Conservation (phyloP, 2,888 invertebrate genomes). For the Metacarcinus magister region DNA sequence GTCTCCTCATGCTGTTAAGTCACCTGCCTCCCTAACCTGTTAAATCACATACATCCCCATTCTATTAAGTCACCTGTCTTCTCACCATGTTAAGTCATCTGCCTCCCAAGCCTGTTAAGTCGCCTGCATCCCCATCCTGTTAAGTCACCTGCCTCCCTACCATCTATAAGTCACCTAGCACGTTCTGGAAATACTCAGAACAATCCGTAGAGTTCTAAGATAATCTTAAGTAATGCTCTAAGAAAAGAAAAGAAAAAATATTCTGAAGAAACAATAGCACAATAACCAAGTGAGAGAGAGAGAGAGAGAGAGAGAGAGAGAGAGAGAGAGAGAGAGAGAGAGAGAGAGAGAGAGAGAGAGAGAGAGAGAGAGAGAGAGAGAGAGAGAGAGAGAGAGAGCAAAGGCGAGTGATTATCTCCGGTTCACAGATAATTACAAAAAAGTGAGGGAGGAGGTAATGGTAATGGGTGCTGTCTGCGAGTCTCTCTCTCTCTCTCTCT, state of each 20-base stretch:
- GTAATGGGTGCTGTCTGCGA: conserved; percentile 9
- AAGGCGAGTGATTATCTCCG: background rate
- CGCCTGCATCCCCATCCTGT: background rate
- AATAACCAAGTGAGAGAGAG: background rate
- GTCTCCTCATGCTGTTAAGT: too few species aligned
- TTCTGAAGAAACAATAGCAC: background rate
- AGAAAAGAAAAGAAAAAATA: too few species aligned
- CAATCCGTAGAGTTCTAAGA: too few species aligned
- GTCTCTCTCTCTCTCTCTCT: background rate
- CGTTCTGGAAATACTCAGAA: background rate
- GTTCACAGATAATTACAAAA: conserved; percentile 21
- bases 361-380: conserved; percentile 13
- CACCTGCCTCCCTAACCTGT: too few species aligned
- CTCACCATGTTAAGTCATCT: background rate
- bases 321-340: conserved; percentile 39
- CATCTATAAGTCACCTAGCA: background rate
- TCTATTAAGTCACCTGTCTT: background rate
- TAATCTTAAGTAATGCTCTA: too few species aligned
- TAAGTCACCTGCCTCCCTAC: background rate
- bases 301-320: conserved; percentile 36
- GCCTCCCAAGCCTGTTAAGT: background rate
- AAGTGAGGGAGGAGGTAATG: background rate
- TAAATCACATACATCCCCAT: background rate
- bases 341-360: background rate
- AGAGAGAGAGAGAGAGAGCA: conserved; percentile 28